Conservation (phyloP, 2,113 vertebrate species). For the Clarias magur region DNA sequence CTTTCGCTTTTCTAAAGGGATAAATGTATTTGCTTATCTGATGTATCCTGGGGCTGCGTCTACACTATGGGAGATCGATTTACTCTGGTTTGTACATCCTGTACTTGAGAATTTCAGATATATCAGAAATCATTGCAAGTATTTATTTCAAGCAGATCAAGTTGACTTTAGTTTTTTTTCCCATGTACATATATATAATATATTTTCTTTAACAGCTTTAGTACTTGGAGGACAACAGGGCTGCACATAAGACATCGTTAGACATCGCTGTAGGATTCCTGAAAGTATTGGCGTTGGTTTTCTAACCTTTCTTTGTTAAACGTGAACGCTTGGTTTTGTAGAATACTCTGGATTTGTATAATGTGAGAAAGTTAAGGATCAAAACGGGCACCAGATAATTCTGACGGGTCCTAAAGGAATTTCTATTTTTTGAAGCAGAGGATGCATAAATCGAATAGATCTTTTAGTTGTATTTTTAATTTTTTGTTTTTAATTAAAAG, state of each 20-base stretch:
- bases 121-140: conserved; percentile 32
- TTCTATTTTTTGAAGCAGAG: neutral
- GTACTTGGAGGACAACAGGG: neutral
- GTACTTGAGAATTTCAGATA: conserved; percentile 10
- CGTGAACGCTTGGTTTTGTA: conserved; percentile 23
- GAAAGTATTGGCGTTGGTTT: neutral
- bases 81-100: conserved; percentile 1
- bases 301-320: conserved; percentile 19
- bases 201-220: conserved; percentile 17
- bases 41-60: conserved; percentile 1
- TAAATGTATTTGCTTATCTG: neutral
- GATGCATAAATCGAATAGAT: conserved; percentile 10
- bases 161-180: neutral
- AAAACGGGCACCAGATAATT: neutral
- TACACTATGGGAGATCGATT: conserved; percentile 18
- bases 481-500: conserved; percentile 48
- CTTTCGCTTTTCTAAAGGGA: neutral
- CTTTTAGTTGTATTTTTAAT: conserved; percentile 53
- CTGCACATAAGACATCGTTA: neutral
- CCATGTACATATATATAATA: conserved; percentile 19
- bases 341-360: conserved; percentile 32
- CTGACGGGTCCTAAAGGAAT: neutral
- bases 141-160: conserved; percentile 42
- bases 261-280: neutral
- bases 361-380: conserved; percentile 4